A percentile compares a stretch with the other conserved stretches of the same genome.
Conservation (phyloP, 2,797 vertebrate species). For the Sebastiscus tertius region DNA sequence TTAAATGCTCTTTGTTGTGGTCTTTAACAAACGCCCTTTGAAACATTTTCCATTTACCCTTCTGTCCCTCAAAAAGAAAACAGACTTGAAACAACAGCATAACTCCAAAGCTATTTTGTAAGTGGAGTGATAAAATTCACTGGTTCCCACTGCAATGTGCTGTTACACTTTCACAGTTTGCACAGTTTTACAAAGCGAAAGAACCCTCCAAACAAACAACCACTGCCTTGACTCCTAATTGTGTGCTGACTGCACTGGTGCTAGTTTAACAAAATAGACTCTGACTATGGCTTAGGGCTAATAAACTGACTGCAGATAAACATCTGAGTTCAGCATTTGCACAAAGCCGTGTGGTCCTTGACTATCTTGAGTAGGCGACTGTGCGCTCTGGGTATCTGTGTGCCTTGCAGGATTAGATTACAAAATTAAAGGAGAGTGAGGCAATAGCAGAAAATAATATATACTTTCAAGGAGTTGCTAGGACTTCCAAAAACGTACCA, state of each 20-base stretch:
- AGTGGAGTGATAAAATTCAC: not conserved
- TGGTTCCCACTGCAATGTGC: not conserved
- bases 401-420: not conserved
- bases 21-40: not conserved
- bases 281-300: not conserved
- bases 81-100: not conserved
- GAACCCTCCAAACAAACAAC: not conserved
- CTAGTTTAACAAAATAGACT: not conserved
- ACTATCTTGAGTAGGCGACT: not conserved
- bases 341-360: not conserved
- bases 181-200: not conserved
- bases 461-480: not conserved
- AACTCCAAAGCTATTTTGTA: not conserved
- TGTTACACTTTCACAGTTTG: not conserved
- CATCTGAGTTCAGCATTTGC: not conserved
- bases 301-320: conserved; percentile 12
- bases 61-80: not conserved
- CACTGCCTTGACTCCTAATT: not conserved
- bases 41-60: not conserved
- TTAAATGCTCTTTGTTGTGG: not conserved
- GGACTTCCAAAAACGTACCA: not conserved
- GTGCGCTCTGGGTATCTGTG: not conserved
- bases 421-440: not conserved
- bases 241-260: not conserved
- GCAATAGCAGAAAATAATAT: not conserved